These are phyloP conservation scores for Holacanthella duospinosa DNA, from an alignment of 2,888 invertebrate species.

Conservation along the genomic window DNA sequence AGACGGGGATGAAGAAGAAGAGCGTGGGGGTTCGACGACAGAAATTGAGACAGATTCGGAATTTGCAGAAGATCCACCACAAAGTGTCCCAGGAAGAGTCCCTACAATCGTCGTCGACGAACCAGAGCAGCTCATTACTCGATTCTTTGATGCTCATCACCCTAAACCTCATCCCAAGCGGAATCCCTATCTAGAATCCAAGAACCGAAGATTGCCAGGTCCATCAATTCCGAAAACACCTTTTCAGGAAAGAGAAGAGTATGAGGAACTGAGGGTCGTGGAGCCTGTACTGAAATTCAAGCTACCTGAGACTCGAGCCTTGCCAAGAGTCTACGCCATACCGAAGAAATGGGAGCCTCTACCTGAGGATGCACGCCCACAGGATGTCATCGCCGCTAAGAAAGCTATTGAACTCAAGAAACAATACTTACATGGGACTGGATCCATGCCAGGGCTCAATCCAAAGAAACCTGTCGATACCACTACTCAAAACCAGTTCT, in stretches of 20 bases:
- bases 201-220: neutral
- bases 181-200: neutral
- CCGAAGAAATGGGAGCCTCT: slow-evolving; percentile 33
- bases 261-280: slow-evolving; percentile 22
- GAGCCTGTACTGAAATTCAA: slow-evolving; percentile 26
- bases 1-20: slow-evolving; percentile 46
- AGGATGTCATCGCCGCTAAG: slow-evolving; percentile 73
- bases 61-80: slow-evolving; percentile 70
- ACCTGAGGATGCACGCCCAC: slow-evolving; percentile 10
- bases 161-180: neutral
- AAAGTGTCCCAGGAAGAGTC: slow-evolving; percentile 46
- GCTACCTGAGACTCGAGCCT: slow-evolving; percentile 22
- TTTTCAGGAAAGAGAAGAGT: neutral
- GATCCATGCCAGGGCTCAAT: slow-evolving; percentile 57
- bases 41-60: slow-evolving; percentile 89
- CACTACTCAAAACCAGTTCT: slow-evolving; percentile 70
- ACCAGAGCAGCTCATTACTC: slow-evolving; percentile 36
- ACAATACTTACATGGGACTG: slow-evolving; percentile 66
- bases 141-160: slow-evolving; percentile 20
- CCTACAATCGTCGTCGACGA: slow-evolving; percentile 68
- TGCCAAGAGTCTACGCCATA: slow-evolving; percentile 32
- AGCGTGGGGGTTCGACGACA: slow-evolving; percentile 65
- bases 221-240: neutral
- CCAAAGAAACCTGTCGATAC: slow-evolving; percentile 72
- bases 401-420: slow-evolving; percentile 76